Evolutionary conservation across 1,140 invertebrate genomes (phyloP).

Genomic region (Agrilus planipennis): DNA sequence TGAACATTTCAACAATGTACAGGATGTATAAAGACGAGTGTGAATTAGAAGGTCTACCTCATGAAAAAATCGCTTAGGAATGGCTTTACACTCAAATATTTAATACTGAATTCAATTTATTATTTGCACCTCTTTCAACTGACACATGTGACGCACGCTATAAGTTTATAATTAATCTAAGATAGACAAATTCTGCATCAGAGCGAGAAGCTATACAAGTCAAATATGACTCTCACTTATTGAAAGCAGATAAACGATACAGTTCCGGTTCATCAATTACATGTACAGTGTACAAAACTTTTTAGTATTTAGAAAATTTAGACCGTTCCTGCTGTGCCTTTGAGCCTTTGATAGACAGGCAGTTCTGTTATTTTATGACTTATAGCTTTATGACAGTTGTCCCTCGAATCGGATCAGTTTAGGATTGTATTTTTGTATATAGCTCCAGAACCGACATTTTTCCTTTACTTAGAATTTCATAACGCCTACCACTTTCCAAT

Average conservation of each 20-base stretch:
- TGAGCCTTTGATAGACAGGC: too few relatives aligned
- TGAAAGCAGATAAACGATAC: conserved; percentile 6
- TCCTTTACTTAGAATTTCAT: too few relatives aligned
- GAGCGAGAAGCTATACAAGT: conserved; percentile 2
- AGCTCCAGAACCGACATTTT: too few relatives aligned
- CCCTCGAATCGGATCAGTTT: too few relatives aligned
- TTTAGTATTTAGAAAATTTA: too few relatives aligned
- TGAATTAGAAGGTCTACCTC: not conserved
- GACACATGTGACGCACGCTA: conserved; percentile 7
- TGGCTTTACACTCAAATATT: conserved; percentile 8
- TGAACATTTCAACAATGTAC: conserved; percentile 7
- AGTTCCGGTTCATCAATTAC: too few relatives aligned
- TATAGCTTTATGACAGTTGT: too few relatives aligned
- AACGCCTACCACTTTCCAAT: too few relatives aligned
- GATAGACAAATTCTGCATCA: not conserved
- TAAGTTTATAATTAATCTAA: conserved; percentile 8
- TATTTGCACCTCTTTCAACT: not conserved
- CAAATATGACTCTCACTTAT: conserved; percentile 2
- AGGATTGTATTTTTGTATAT: too few relatives aligned
- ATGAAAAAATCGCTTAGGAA: conserved; percentile 5
- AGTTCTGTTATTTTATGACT: too few relatives aligned
- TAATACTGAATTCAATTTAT: conserved; percentile 6
- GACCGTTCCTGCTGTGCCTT: too few relatives aligned
- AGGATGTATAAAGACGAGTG: conserved; percentile 4
- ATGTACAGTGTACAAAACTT: too few relatives aligned